Evolutionary conservation across 2,888 invertebrate genomes (phyloP).

Genomic region (Drosophila barbarae): DNA sequence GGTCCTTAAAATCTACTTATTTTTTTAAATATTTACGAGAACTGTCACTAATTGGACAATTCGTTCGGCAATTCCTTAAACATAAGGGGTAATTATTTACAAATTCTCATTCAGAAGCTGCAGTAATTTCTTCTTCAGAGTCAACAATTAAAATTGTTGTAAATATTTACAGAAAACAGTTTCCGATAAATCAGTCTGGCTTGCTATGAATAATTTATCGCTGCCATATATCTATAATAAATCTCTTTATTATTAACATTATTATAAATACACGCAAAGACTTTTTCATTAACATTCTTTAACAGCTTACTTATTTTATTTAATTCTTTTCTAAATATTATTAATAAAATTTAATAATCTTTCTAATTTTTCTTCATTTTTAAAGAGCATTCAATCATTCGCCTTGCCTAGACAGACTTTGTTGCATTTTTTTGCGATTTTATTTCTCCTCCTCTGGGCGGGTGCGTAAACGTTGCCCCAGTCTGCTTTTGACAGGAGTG

Average conservation of each 20-base stretch:
- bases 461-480: conserved; percentile 50
- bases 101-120: background rate
- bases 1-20: background rate
- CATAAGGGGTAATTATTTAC: background rate
- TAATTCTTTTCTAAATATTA: background rate
- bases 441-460: conserved; percentile 13
- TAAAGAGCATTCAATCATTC: conserved; percentile 1
- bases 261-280: too few species aligned
- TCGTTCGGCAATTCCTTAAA: background rate
- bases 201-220: background rate
- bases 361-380: background rate
- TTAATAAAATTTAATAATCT: too few species aligned
- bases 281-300: background rate
- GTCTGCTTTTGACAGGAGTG: conserved; percentile 37
- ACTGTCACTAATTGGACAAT: too few species aligned
- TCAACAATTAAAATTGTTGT: background rate
- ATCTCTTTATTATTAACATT: too few species aligned
- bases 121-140: background rate
- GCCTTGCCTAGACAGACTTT: background rate
- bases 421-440: conserved; percentile 2
- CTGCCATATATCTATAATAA: too few species aligned
- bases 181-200: background rate
- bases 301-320: background rate
- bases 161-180: background rate
- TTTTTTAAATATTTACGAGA: background rate